Base-by-base conservation (phyloP, 2,113 vertebrate genomes). In the Dipodomys ordii region DNA sequence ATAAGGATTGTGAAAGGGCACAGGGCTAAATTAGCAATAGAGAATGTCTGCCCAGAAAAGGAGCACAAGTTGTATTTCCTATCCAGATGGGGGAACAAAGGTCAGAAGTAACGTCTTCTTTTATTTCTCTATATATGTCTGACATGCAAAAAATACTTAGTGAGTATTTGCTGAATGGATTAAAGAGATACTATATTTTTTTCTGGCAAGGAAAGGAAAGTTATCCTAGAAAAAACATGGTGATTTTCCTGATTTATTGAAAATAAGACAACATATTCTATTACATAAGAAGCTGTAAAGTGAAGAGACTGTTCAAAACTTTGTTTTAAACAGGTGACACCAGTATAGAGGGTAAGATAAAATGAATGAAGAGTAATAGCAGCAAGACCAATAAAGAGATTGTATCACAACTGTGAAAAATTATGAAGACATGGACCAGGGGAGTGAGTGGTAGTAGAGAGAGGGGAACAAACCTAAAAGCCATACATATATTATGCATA, bases 51-150 rank as follows among this genome's bases (percentile, higher is more conserved):
- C 27, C 46, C 28, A 73, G 20, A 2, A 53, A 32, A 84, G 73
- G 0, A 84, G 32, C 83, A 16, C 28, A 27, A 60, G 84, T 96
- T 94, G 88, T 90, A 39, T 84, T 90, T 93, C 30, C 46, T 89
- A 57, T 57, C 7, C 10, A 53, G 35, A 4, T 91, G 86, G 35
- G n/a, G 46, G 0, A 91, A 74, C 46, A 92, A 65, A 77, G 20
- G 7, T 71, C 6, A 81, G 19, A 30, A 35, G 82, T 83, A 82
- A 77, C 84, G 22, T 83, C 32, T 83, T 85, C 57, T 83, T 94
- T 93, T 86, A 74, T 82, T 83, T 95, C 44, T n/a, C 46, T 84
- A 9, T 65, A 30, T 74, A 20, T 91, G 57, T 18, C 46, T 87
- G 68, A 81, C 30, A 57, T 57, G 83, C 6, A 49, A 71, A 78